These are phyloP conservation scores for Sphaerodactylus townsendi DNA, from an alignment of 2,113 vertebrate species.

Conservation along the genomic window DNA sequence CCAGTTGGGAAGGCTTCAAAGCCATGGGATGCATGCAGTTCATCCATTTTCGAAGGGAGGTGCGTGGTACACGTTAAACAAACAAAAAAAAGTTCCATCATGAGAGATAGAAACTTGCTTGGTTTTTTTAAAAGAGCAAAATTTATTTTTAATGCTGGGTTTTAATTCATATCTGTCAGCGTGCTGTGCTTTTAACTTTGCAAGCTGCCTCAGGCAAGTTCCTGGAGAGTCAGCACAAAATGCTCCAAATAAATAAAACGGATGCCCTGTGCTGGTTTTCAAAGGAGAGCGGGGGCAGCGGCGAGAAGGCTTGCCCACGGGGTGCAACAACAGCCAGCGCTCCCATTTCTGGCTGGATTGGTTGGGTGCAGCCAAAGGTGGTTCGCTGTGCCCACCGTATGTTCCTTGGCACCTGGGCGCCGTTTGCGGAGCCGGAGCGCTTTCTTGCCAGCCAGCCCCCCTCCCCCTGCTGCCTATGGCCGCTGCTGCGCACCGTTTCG, in stretches of 20 bases:
- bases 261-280: too few species aligned
- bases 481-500: background rate
- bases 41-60: background rate
- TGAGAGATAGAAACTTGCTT: background rate
- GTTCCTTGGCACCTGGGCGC: background rate
- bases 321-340: background rate
- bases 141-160: too few species aligned
- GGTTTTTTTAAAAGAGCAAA: too few species aligned
- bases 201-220: too few species aligned
- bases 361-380: background rate
- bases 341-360: background rate
- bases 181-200: too few species aligned
- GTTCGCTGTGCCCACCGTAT: too few species aligned
- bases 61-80: too few species aligned
- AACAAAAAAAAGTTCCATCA: background rate
- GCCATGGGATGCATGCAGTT: too few species aligned
- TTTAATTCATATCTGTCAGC: too few species aligned
- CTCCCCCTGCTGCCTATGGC: background rate
- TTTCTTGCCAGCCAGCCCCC: background rate
- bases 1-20: background rate
- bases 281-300: background rate
- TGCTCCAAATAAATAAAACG: too few species aligned
- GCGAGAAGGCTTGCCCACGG: background rate
- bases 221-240: too few species aligned
- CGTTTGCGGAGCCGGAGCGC: background rate